Base-by-base conservation (phyloP, 2,888 invertebrate species). In the Aporophyla lueneburgensis region DNA sequence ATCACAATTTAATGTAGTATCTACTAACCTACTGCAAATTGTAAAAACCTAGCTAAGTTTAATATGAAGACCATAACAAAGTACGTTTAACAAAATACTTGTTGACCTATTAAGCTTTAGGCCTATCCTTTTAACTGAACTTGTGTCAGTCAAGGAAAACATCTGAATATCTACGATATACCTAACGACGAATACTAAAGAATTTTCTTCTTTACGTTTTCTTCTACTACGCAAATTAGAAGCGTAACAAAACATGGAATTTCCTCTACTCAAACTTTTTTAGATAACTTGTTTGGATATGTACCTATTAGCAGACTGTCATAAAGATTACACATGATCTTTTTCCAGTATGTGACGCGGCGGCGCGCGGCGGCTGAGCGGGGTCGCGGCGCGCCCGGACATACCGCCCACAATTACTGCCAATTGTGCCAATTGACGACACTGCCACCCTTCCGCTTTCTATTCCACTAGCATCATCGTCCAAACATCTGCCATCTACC, bases 401-500 rank as follows among this genome's bases (percentile, higher is more conserved):
- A 96, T 96, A 92, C 96, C 95, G 94, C 89, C 94, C 93, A 94
- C 96, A 96, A 97, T 96, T 97, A 95, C 95, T 92, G 92, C 92
- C 96, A 97, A 96, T 97, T 96, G 96, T 92, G 94, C 94, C 96
- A 96, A 96, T 96, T 96, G 96, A 95, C 93, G 92, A 90, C 91
- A 92, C 93, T 90, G 93, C 93, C 96, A 96, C 96, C 96, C 96
- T 96, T 96, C 96, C 96, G 96, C 95, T 96, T 96, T 94, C 93
- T 94, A 94, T 93, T 89, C 89, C 78, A 84, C 87, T 88, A 89
- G 88, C 88, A 88, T 86, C 89, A 91, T 91, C 90, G 86, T 87
- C 85, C 84, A 87, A 93, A 93, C 95, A 96, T 95, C 95, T 96
- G 96, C 92, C 92, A 89, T 83, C 87, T 87, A 88, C 85, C 84